Evolutionary conservation across 2,797 vertebrate genomes (phyloP), one percentile per base, ranked within the genome.

Genomic region (Odontamblyopus rebecca): DNA sequence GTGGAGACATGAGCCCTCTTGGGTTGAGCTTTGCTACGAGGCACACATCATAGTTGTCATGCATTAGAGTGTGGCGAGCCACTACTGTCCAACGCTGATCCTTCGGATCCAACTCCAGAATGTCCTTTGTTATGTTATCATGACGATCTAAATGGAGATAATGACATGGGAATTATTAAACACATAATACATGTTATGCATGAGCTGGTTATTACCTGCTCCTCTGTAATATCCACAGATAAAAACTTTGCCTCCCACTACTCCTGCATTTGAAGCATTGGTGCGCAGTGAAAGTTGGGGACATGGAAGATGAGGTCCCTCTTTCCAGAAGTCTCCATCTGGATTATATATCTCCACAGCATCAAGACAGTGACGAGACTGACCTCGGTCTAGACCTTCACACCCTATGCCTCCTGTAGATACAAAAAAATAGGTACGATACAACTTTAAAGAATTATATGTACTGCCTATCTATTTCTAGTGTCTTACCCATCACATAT

Each of bases 11-110:
- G 11, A 99, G 97, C 82, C 96, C 96, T 60, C 97, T 92, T 0
- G 98, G 96, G 87, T 99, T 99, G 84, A 99, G 93, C 64, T 93
- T 95, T 72, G 98, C 97, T 74, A 99, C 97, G 15, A 99, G 93
- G 79, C 98, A 99, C 63, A 98, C 96, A 0, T 99, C 98, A 0
- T 99, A 99, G 85, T 92, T 96, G 89, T 99, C 96, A 0, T 99
- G 98, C 98, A 99, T 99, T 86, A 97, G 94, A 79, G 93, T 95
- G 0, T 90, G 80, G 44, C 94, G 82, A 72, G 95, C 95, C 50
- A 96, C 93, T 50, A 96, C 95, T 0, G 95, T 98, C 98, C 98
- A 99, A 61, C 94, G 94, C 73, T 96, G 97, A 70, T 98, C 95
- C 96, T 95, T 96, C 0, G 96, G 96, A 68, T 99, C 95, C 82